phyloP scores from a whole-genome alignment of 2,113 vertebrate species.

The Acrocephalus arundinaceus region DNA sequence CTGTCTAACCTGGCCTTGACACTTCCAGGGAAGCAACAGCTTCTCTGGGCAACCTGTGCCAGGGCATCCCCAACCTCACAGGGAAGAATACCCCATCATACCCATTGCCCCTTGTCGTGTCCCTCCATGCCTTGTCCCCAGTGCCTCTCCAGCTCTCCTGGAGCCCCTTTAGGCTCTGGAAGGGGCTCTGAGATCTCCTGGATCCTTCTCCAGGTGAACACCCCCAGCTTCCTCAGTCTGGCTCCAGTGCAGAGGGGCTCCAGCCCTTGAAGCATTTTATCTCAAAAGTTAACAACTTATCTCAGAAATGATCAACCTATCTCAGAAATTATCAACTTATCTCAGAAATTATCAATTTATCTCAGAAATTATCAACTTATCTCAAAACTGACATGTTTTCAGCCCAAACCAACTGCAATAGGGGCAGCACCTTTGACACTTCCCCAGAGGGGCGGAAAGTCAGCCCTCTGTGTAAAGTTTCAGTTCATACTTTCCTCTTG shows the following conservation, averaged over 20 bases:
- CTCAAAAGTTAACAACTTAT: not conserved
- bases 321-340: not conserved
- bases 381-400: not conserved
- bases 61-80: not conserved
- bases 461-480: not conserved
- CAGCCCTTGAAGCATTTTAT: not conserved
- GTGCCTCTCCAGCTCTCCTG: not conserved
- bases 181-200: not conserved
- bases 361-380: not conserved
- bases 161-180: not conserved
- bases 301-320: not conserved
- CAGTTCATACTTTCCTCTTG: not conserved
- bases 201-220: not conserved
- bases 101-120: not conserved
- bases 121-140: not conserved
- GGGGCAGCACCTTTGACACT: not conserved
- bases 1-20: accelerated
- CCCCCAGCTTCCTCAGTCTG: not conserved
- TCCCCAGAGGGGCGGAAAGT: not conserved
- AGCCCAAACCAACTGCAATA: not conserved
- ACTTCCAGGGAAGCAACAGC: not conserved
- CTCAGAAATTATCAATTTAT: not conserved
- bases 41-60: not conserved
- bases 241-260: not conserved
- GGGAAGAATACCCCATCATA: accelerated